Evolutionary conservation across 2,888 invertebrate genomes (phyloP), one percentile per base, ranked within the genome.

Genomic region (Achlya flavicornis): DNA sequence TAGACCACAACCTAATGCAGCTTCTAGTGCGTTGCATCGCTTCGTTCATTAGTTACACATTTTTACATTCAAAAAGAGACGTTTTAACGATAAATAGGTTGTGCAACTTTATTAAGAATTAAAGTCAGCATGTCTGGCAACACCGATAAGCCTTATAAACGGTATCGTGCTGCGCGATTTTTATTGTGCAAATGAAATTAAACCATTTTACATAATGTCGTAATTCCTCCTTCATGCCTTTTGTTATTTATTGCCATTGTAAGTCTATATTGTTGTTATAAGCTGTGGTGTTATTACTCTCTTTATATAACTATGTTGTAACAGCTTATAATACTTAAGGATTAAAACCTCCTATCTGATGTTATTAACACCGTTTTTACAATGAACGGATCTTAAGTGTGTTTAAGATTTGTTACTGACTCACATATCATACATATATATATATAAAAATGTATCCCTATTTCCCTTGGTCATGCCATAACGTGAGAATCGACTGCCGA

Each of bases 201-300:
- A 59, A 60, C 63, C 57, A 68, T 69, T 76, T 75, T 75, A 77
- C 73, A 73, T 77, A 76, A 79, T 70, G 66, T 65, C 66, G 63
- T 70, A 68, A 69, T 62, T 63, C 57, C 63, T 53, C 62, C 61
- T 66, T 38, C 62, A 64, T 59, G 64, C 66, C 65, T 63, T 67
- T 68, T 66, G 70, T 70, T 74, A 69, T 72, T 65, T 67, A 74
- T 72, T 72, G 65, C 53, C n/a, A 16, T 53, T 53, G 48, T 53
- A 53, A 53, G 16, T 19, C 19, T 19, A 7, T 53, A 53, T 53
- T 53, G 53, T 53, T 19, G 7, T 16, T 46, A 6, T 46, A 46
- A 46, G 16, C 7, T 4, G 16, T 48, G 6, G 48, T 10, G 53
- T 3, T 53, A 53, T 53, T 19, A 53, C 6, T n/a, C 53, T 46